Evolutionary conservation across 2,113 vertebrate species (phyloP).

Genomic region (Nothoprocta pentlandii): DNA sequence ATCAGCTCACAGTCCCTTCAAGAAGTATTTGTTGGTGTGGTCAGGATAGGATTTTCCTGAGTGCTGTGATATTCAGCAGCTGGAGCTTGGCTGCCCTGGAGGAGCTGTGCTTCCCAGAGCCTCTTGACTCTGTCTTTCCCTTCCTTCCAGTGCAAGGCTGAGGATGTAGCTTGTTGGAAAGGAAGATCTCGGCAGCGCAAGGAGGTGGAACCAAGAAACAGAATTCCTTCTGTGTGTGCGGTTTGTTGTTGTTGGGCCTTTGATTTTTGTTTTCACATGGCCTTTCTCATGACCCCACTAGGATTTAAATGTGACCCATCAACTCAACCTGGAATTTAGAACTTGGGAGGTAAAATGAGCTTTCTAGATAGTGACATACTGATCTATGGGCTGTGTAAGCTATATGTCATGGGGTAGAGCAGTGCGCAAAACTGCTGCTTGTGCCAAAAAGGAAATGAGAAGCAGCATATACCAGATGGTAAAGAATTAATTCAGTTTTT

Average conservation of each 20-base stretch:
- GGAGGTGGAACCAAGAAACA: neutral
- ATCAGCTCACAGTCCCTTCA: neutral
- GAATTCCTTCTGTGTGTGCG: neutral
- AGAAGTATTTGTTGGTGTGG: neutral
- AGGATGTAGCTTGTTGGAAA: neutral
- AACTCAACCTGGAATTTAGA: neutral
- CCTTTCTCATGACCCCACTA: neutral
- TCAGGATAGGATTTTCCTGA: neutral
- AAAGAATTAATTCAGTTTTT: neutral
- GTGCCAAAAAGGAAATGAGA: neutral
- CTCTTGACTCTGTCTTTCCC: neutral
- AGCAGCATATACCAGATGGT: neutral
- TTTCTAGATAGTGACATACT: neutral
- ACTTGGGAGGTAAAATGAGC: neutral
- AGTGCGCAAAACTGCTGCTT: fast-evolving
- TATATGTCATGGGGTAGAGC: neutral
- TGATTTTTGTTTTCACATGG: neutral
- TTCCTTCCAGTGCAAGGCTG: neutral
- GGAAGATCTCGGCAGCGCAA: neutral
- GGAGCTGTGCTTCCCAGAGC: neutral
- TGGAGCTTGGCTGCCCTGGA: neutral
- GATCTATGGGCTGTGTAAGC: neutral
- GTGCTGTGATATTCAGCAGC: neutral
- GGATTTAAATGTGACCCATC: neutral
- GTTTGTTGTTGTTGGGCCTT: neutral